Evolutionary conservation across 2,888 invertebrate species (phyloP), one percentile per base, ranked within the genome.

Genomic region (Bedellia somnulentella): DNA sequence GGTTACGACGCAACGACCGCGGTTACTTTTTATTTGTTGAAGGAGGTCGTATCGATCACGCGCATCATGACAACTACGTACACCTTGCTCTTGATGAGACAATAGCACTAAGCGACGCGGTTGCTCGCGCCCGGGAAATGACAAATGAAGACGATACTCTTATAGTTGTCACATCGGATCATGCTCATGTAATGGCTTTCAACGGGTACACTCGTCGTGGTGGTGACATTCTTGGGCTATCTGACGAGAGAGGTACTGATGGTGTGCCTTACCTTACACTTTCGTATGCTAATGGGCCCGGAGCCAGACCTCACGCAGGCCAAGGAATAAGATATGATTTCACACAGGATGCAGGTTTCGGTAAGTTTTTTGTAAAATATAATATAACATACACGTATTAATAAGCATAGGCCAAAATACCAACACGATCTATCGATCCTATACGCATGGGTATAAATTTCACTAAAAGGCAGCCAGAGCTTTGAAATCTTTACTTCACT

Each of bases 1-100:
- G 86, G 2, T 64, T 93, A 27, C 66, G 73, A 15, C 80, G 80
- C 37, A 78, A 82, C 42, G 57, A 68, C 8, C 73, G 83, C 1
- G 92, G 92, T 0, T 92, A 80, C 52, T 87, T 89, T 46, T 57
- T 92, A n/a, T 85, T 91, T 47, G 85, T 91, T 11, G 86, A 86
- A 53, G 85, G 63, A 32, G 85, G 82, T 0, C 68, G 80, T 39
- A 86, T 86, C 29, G 85, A 86, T 48, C 79, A 80, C 41, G 86
- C 81, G 1, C 86, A 86, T 48, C 89, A 88, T 46, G 75, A 68
- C 0, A 81, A 68, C 37, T 46, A 47, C 37, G 81, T 80, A 1
- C 70, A 62, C 27, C 60, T 71, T 11, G 83, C 89, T 1, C 58
- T 89, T 1, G 80, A 82, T 39, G 89, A 89, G 54, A 82, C 85